Evolutionary conservation across 1,140 invertebrate species (phyloP), one percentile per base, ranked within the genome.

Genomic region (Archivesica marissinica): DNA sequence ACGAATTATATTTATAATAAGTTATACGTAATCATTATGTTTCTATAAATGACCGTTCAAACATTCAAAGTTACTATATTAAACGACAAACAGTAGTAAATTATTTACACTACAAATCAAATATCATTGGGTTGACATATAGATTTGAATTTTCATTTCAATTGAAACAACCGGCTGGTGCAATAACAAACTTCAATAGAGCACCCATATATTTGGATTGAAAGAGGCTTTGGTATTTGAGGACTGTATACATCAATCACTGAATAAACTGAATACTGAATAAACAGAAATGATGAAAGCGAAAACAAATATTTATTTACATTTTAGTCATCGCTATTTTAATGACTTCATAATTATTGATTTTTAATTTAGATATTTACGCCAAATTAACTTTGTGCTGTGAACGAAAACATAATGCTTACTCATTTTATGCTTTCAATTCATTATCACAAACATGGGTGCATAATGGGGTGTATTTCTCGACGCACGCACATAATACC

Each of bases 1-100:
- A n/a, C n/a, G n/a, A n/a, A n/a, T n/a, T n/a, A n/a, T n/a, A n/a
- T n/a, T n/a, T n/a, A n/a, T n/a, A n/a, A n/a, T n/a, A n/a, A n/a
- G n/a, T n/a, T n/a, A n/a, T n/a, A n/a, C n/a, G n/a, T n/a, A n/a
- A n/a, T n/a, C n/a, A n/a, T n/a, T n/a, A n/a, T n/a, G 59, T 61
- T 64, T 59, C 76, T 78, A 78, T 78, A 78, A 78, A 59, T 44
- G 41, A 56, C 76, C 28, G 13, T 59, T 30, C 39, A 64, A 64
- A 33, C 59, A 54, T 11, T 15, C 1, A 33, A n/a, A 30, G 75
- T 78, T 64, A 64, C 76, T 78, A 78, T 64, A 78, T 78, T 78
- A 59, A 78, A 64, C 25, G 23, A 13, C 20, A 77, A 59, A 61
- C 52, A 78, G 74, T 17, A 64, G 76, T 64, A 44, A 64, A 78